These are phyloP conservation scores for Coelinius sp. DNA, from an alignment of 2,888 invertebrate genomes.

Conservation along the genomic window DNA sequence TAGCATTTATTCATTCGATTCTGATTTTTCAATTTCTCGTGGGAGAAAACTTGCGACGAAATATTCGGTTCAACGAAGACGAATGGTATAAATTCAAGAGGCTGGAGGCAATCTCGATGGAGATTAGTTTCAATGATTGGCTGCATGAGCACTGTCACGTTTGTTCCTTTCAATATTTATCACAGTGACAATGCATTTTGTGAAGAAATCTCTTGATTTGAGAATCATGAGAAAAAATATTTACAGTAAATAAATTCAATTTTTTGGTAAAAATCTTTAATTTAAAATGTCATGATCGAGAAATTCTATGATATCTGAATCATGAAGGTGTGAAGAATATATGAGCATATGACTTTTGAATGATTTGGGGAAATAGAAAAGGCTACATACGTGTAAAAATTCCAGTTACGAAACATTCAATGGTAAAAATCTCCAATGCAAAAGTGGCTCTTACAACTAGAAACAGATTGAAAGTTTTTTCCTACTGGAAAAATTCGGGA, in stretches of 20 bases:
- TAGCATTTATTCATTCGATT: not conserved
- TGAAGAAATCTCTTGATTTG: not conserved
- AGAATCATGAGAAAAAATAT: constrained; percentile 22
- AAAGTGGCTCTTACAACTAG: no score
- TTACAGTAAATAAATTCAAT: not conserved
- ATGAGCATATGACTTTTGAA: no score
- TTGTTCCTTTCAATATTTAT: constrained; percentile 38
- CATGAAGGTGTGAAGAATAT: no score
- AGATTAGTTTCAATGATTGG: constrained; percentile 32
- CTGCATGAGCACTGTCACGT: constrained; percentile 15
- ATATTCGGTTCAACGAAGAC: constrained; percentile 19
- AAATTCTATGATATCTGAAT: no score
- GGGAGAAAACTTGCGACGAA: not conserved
- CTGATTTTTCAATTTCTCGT: constrained; percentile 12
- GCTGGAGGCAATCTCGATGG: constrained; percentile 7
- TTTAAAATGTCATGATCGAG: not conserved
- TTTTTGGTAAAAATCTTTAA: not conserved
- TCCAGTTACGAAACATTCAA: no score
- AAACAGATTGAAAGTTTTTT: no score
- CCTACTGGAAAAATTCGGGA: no score
- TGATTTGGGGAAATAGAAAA: no score
- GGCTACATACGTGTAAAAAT: no score
- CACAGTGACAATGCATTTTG: constrained; percentile 22
- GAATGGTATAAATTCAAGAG: constrained; percentile 28
- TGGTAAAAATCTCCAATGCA: no score